phyloP scores from a whole-genome alignment of 2,113 vertebrate species.

The Lepisosteus osseus region DNA sequence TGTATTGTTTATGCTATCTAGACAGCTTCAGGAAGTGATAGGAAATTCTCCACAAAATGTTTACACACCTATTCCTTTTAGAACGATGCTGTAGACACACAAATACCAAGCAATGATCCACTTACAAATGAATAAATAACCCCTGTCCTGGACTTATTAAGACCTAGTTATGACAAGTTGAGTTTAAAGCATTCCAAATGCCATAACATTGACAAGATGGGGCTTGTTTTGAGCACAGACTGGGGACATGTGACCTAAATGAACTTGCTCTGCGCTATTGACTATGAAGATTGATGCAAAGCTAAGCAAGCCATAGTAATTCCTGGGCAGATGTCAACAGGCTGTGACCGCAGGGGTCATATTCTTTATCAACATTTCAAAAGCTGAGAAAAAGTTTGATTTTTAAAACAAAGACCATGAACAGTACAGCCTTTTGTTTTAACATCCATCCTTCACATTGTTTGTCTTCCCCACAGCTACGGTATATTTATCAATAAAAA shows the following conservation, averaged over 20 bases:
- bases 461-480: too few relatives aligned
- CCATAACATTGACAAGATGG: conserved; percentile 25
- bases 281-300: conserved; percentile 46
- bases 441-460: too few relatives aligned
- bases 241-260: conserved; percentile 45
- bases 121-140: conserved; percentile 18
- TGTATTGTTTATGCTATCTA: too few relatives aligned
- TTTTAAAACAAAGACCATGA: too few relatives aligned
- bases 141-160: conserved; percentile 35
- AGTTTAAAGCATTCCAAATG: conserved; percentile 38
- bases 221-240: conserved; percentile 21
- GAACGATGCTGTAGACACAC: neutral
- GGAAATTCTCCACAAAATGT: neutral
- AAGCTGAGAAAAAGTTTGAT: neutral
- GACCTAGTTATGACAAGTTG: conserved; percentile 40
- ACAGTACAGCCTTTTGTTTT: too few relatives aligned
- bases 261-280: conserved; percentile 47
- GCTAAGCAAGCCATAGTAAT: conserved; percentile 38
- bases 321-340: conserved; percentile 46
- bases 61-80: neutral
- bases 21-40: too few relatives aligned
- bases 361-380: conserved; percentile 45
- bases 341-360: conserved; percentile 48
- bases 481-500: too few relatives aligned
- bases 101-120: conserved; percentile 5